Base-by-base conservation (phyloP, 2,888 invertebrate genomes). In the Neoascia interrupta region DNA sequence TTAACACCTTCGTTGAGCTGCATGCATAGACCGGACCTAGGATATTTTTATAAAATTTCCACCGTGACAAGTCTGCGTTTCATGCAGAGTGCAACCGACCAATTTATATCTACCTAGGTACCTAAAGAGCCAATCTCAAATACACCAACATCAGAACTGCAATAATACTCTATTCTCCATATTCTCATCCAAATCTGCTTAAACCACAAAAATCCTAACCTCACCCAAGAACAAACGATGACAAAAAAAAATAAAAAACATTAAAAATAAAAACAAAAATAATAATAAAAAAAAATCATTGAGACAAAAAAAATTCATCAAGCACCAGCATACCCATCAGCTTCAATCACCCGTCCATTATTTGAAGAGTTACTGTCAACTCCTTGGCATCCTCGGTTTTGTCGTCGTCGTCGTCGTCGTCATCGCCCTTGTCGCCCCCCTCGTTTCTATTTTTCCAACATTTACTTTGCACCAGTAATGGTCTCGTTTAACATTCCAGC, bases 331-430 rank as follows among this genome's bases (percentile, higher is more conserved):
- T n/a, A 19, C 66, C 43, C 79, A 79, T 79, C 79, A 72, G 60
- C 79, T 73, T 73, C 73, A 79, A 79, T 79, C 79, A 79, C 79
- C 66, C 73, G 79, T 79, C 79, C 66, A 73, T 73, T 79, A 68
- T 73, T 79, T 79, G 79, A 79, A 79, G 73, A 73, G 73, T 79
- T 79, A 68, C 73, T 73, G 79, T 79, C 79, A 79, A 73, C 79
- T 61, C 66, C 49, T 66, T 43, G 45, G 58, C 31, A 53, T 51
- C 54, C 51, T 45, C 64, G n/a, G n/a, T n/a, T n/a, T n/a, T 54
- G 10, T 31, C 31, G n/a, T 6, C 31, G n/a, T 31, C 31, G n/a
- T 3, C 31, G n/a, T 5, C 31, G 4, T 31, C 31, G 8, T 31
- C 31, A 3, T 3, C 31, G n/a, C 3, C 31, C 4, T 31, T n/a